phyloP scores from a whole-genome alignment of 92 coral and sea anemone species.

The Nematostella vectensis region DNA sequence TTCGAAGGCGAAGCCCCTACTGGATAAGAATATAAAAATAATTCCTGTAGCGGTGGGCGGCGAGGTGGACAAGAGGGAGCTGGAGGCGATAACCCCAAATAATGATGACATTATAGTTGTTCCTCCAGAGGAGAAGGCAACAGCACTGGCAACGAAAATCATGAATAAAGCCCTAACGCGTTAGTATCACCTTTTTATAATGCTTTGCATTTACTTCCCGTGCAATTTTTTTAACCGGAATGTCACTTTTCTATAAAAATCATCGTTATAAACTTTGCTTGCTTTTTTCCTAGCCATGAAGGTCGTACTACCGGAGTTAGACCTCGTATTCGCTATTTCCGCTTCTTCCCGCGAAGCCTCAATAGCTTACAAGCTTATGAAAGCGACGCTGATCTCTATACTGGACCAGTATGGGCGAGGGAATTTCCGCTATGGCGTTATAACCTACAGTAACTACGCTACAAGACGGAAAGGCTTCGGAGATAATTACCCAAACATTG shows the following conservation, averaged over 20 bases:
- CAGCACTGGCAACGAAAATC: slow-evolving; percentile 40
- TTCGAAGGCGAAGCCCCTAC: slow-evolving; percentile 41
- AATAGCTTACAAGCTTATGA: slow-evolving; percentile 19
- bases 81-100: slow-evolving; percentile 17
- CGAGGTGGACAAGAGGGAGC: slow-evolving; percentile 34
- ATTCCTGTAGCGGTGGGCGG: slow-evolving; percentile 76
- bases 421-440: slow-evolving; percentile 21
- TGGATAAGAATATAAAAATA: slow-evolving; percentile 44
- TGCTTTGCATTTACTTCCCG: no score
- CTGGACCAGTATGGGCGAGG: slow-evolving; percentile 16
- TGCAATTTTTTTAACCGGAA: no score
- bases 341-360: slow-evolving; percentile 22
- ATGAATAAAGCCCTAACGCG: slow-evolving; percentile 42
- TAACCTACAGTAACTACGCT: slow-evolving; percentile 18
- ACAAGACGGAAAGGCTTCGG: slow-evolving; percentile 7
- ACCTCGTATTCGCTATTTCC: slow-evolving; percentile 34
- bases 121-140: slow-evolving; percentile 22
- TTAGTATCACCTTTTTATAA: slow-evolving; percentile 1
- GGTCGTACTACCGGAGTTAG: slow-evolving; percentile 13
- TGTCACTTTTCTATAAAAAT: no score
- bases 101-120: slow-evolving; percentile 33
- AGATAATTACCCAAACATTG: slow-evolving; percentile 3
- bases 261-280: no score
- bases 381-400: slow-evolving; percentile 16
- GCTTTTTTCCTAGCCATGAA: not conserved